A percentile compares a stretch with the other conserved stretches of the same genome.
phyloP scores from a whole-genome alignment of 2,888 invertebrate genomes.

The Myathropa florea region DNA sequence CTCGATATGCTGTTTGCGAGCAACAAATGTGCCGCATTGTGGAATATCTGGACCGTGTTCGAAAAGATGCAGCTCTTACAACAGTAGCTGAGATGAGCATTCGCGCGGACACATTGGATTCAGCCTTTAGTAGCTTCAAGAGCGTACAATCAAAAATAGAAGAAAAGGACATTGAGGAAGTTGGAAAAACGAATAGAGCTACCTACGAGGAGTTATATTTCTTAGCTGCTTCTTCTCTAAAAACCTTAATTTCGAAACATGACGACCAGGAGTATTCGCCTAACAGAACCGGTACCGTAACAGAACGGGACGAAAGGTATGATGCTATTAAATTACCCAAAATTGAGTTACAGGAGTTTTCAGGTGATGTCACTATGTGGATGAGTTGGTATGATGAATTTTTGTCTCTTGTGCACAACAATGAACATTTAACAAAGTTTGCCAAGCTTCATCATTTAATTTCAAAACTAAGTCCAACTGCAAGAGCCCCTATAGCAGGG shows the following conservation, averaged over 20 bases:
- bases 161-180: slow-evolving; percentile 52
- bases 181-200: slow-evolving; percentile 27
- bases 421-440: slow-evolving; percentile 32
- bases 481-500: slow-evolving; percentile 37
- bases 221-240: slow-evolving; percentile 36
- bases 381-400: slow-evolving; percentile 57
- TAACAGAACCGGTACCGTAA: too few relatives aligned
- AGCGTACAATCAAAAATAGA: slow-evolving; percentile 37
- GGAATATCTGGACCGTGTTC: too few relatives aligned
- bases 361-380: slow-evolving; percentile 55
- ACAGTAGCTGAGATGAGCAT: too few relatives aligned
- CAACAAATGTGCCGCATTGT: too few relatives aligned
- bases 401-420: slow-evolving; percentile 41
- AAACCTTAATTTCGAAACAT: slow-evolving; percentile 22
- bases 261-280: too few relatives aligned
- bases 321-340: slow-evolving; percentile 48
- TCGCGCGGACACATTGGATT: too few relatives aligned
- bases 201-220: slow-evolving; percentile 45
- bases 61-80: too few relatives aligned
- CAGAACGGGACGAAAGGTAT: slow-evolving; percentile 45
- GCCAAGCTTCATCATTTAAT: slow-evolving; percentile 45
- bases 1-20: too few relatives aligned
- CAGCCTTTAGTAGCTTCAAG: too few relatives aligned
- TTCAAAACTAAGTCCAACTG: slow-evolving; percentile 33
- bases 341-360: slow-evolving; percentile 53